Evolutionary conservation across 2,797 vertebrate species (phyloP).

Genomic region (Leuciscus waleckii): DNA sequence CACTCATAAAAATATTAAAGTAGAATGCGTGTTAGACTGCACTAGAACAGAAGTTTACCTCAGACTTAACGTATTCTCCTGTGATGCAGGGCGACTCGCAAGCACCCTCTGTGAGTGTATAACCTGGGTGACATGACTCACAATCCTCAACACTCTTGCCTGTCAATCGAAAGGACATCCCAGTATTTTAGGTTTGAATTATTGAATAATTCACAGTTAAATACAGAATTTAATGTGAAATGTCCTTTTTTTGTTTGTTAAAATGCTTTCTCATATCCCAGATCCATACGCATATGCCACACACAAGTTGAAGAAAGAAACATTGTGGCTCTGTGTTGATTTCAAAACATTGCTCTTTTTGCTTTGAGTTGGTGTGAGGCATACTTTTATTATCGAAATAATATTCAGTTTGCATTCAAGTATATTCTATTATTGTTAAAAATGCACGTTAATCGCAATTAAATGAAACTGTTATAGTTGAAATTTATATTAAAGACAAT

Average conservation of each 20-base stretch:
- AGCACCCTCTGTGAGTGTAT: slow-evolving; percentile 75
- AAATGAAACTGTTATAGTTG: not conserved
- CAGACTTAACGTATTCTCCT: slow-evolving; percentile 80
- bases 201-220: not conserved
- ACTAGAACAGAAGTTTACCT: slow-evolving; percentile 71
- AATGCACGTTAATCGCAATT: not conserved
- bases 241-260: not conserved
- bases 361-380: not conserved
- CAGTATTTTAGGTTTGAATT: not conserved
- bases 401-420: not conserved
- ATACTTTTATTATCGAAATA: not conserved
- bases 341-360: not conserved
- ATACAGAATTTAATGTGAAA: not conserved
- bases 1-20: not conserved
- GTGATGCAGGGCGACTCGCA: slow-evolving; percentile 82
- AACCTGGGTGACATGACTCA: slow-evolving; percentile 84
- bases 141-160: slow-evolving; percentile 79
- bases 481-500: not conserved
- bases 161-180: slow-evolving; percentile 58
- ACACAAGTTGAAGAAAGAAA: not conserved
- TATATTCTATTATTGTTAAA: not conserved
- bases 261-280: not conserved
- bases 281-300: not conserved
- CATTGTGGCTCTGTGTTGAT: not conserved
- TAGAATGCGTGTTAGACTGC: not conserved